These are phyloP conservation scores for Strix uralensis DNA, from an alignment of 2,113 vertebrate species.

Conservation along the genomic window DNA sequence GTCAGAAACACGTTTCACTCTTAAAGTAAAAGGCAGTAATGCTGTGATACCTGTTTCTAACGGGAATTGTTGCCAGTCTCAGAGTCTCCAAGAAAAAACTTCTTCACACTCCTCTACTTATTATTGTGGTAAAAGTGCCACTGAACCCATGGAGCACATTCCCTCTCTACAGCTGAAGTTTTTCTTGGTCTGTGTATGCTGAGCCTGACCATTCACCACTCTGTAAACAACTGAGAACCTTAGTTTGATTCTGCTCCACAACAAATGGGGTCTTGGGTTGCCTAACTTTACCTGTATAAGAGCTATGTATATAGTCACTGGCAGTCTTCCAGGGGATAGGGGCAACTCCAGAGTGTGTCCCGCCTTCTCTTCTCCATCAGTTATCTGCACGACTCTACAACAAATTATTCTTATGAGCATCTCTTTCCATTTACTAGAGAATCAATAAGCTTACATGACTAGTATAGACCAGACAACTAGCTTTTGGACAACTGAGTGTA, in stretches of 20 bases:
- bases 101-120: not conserved
- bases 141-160: not conserved
- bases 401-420: not conserved
- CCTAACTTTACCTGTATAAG: not conserved
- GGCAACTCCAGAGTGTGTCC: not conserved
- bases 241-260: not conserved
- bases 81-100: not conserved
- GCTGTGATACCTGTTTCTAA: not conserved
- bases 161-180: not conserved
- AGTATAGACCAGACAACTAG: not conserved
- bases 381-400: accelerated
- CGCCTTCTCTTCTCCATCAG: not conserved
- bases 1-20: not conserved
- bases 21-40: not conserved
- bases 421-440: not conserved
- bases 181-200: not conserved
- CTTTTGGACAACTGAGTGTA: not conserved
- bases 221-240: not conserved
- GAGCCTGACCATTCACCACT: not conserved
- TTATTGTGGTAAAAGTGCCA: not conserved
- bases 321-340: not conserved
- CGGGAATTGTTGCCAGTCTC: not conserved
- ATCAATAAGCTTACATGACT: not conserved
- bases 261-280: not conserved
- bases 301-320: not conserved